These are phyloP conservation scores for Caenorhabditis becei DNA, from an alignment of 2,888 invertebrate species.

Conservation along the genomic window DNA sequence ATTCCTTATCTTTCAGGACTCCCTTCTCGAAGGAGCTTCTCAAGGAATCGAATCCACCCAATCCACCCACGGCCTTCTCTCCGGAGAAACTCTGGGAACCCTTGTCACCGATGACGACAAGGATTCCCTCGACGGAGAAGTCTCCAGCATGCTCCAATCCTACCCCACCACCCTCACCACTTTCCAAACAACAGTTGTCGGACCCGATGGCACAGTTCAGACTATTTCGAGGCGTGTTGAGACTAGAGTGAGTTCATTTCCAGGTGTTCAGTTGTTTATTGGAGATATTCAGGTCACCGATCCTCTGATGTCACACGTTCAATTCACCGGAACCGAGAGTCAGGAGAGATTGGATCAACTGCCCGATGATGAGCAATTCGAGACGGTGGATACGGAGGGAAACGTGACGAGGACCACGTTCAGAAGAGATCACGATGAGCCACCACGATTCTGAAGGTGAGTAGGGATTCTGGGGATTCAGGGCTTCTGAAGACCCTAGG, in stretches of 20 bases:
- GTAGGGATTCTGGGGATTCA: neutral
- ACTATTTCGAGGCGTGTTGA: slow-evolving; percentile 80
- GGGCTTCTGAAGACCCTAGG: too few species aligned
- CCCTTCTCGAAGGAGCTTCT: slow-evolving; percentile 78
- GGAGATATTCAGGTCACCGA: slow-evolving; percentile 70
- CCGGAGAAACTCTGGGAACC: slow-evolving; percentile 78
- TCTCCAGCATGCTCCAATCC: slow-evolving; percentile 71
- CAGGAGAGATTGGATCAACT: slow-evolving; percentile 77
- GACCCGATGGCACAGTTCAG: slow-evolving; percentile 78
- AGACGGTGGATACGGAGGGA: slow-evolving; percentile 80
- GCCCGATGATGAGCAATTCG: slow-evolving; percentile 75
- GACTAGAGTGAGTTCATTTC: slow-evolving; percentile 76
- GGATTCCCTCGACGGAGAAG: slow-evolving; percentile 78
- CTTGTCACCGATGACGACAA: slow-evolving; percentile 73
- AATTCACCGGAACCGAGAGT: slow-evolving; percentile 81
- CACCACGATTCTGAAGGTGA: slow-evolving; percentile 24
- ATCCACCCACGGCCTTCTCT: slow-evolving; percentile 74
- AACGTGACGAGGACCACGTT: slow-evolving; percentile 78
- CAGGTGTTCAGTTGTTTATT: neutral
- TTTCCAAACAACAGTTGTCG: slow-evolving; percentile 77
- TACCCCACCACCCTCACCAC: slow-evolving; percentile 81
- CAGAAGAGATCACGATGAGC: slow-evolving; percentile 54
- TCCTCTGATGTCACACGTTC: slow-evolving; percentile 78
- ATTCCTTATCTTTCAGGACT: slow-evolving; percentile 67
- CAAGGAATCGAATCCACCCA: slow-evolving; percentile 73